Evolutionary conservation across 2,797 vertebrate genomes (phyloP).

Genomic region (Halcyon leucocephala): DNA sequence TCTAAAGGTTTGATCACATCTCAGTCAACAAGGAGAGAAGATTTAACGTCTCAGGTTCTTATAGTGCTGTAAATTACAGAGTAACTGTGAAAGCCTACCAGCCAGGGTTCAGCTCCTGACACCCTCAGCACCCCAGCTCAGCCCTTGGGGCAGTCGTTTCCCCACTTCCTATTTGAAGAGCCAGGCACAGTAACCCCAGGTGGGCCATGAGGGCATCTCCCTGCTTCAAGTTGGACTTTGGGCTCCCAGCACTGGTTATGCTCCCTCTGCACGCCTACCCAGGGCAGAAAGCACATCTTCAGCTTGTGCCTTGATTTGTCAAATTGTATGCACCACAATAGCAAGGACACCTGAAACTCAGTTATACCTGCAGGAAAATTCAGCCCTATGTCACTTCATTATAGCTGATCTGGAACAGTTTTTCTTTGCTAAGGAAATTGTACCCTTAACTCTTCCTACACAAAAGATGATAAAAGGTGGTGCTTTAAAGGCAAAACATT

Average conservation of each 20-base stretch:
- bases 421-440: not conserved
- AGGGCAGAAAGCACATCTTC: not conserved
- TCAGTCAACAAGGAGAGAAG: too few relatives aligned
- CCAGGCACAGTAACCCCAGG: accelerated
- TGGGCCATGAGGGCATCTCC: not conserved
- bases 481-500: not conserved
- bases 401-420: not conserved
- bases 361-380: not conserved
- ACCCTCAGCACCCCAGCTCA: not conserved
- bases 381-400: not conserved
- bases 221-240: not conserved
- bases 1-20: not conserved
- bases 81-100: not conserved
- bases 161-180: not conserved
- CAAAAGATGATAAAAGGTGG: not conserved
- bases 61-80: not conserved
- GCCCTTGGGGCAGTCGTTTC: not conserved
- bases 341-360: not conserved
- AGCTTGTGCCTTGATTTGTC: not conserved
- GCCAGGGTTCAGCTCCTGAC: not conserved
- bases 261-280: accelerated
- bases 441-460: not conserved
- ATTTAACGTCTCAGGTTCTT: too few relatives aligned
- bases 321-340: accelerated
- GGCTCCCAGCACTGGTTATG: not conserved